Evolutionary conservation across 2,888 invertebrate genomes (phyloP).

Genomic region (Frankliniella intonsa): DNA sequence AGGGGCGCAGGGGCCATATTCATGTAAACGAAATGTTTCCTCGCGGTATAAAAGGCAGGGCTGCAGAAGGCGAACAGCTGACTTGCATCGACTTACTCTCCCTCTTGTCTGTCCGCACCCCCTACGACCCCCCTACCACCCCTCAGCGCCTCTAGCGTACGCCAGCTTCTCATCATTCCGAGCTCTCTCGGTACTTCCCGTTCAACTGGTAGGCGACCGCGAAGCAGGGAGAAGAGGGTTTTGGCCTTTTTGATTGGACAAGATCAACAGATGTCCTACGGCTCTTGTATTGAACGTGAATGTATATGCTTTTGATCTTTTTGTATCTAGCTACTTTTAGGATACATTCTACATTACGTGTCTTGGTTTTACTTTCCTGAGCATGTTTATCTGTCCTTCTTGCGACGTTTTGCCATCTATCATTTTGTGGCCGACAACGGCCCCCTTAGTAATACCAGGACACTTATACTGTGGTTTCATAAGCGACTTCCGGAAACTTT

Average conservation of each 20-base stretch:
- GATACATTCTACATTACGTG: background rate
- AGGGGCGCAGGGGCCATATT: no score
- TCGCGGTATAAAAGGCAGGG: no score
- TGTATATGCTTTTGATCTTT: background rate
- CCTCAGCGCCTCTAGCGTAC: no score
- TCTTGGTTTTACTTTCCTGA: constrained; percentile 10
- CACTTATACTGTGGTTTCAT: background rate
- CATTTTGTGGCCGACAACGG: no score
- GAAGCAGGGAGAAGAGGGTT: background rate
- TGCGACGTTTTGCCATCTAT: background rate
- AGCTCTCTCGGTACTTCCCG: no score
- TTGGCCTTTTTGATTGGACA: background rate
- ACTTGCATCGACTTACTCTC: background rate
- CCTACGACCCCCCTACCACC: no score
- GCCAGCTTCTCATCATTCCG: no score
- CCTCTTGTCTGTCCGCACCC: no score
- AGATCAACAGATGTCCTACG: background rate
- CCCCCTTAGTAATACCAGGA: background rate
- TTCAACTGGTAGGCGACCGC: no score
- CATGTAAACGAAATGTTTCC: no score
- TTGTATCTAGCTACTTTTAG: constrained; percentile 7
- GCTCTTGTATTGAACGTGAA: background rate
- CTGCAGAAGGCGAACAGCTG: no score
- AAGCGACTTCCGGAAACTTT: background rate
- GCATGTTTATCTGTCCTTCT: background rate